These are phyloP conservation scores for Barnardius zonarius DNA, from an alignment of 2,113 vertebrate genomes.

Conservation along the genomic window DNA sequence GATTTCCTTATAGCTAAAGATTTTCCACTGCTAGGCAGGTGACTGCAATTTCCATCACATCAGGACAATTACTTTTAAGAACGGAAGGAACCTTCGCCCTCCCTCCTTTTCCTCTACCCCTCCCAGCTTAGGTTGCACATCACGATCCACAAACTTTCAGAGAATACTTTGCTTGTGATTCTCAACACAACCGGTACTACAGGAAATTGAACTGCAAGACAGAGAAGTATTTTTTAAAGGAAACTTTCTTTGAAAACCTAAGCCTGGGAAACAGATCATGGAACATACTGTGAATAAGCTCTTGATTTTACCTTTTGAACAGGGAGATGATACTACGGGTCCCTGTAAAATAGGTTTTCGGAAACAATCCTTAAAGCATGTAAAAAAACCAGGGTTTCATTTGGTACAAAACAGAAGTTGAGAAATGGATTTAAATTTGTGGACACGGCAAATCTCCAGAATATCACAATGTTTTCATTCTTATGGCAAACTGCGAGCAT, in stretches of 20 bases:
- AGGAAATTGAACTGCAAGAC: slow-evolving; percentile 74
- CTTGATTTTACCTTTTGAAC: slow-evolving; percentile 52
- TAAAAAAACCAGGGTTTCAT: neutral
- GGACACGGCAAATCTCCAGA: neutral
- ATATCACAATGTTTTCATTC: neutral
- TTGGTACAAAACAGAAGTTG: neutral
- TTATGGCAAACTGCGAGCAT: neutral
- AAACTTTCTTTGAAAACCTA: slow-evolving; percentile 50
- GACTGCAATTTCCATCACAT: slow-evolving; percentile 66
- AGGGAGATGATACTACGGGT: slow-evolving; percentile 17
- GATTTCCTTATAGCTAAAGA: slow-evolving; percentile 31
- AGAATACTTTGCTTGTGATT: slow-evolving; percentile 47
- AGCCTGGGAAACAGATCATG: slow-evolving; percentile 70
- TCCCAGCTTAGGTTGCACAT: slow-evolving; percentile 56
- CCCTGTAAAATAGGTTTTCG: slow-evolving; percentile 27
- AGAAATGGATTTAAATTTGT: neutral
- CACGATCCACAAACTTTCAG: slow-evolving; percentile 22
- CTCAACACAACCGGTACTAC: slow-evolving; percentile 49
- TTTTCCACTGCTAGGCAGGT: slow-evolving; percentile 58
- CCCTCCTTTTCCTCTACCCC: slow-evolving; percentile 54
- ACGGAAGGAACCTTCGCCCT: slow-evolving; percentile 62
- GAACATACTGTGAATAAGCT: slow-evolving; percentile 65
- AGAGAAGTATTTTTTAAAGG: slow-evolving; percentile 58
- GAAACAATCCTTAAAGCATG: slow-evolving; percentile 22
- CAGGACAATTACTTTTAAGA: slow-evolving; percentile 58